Evolutionary conservation across 2,113 vertebrate species (phyloP), one percentile per base, ranked within the genome.

Genomic region (Cebidichthys violaceus): DNA sequence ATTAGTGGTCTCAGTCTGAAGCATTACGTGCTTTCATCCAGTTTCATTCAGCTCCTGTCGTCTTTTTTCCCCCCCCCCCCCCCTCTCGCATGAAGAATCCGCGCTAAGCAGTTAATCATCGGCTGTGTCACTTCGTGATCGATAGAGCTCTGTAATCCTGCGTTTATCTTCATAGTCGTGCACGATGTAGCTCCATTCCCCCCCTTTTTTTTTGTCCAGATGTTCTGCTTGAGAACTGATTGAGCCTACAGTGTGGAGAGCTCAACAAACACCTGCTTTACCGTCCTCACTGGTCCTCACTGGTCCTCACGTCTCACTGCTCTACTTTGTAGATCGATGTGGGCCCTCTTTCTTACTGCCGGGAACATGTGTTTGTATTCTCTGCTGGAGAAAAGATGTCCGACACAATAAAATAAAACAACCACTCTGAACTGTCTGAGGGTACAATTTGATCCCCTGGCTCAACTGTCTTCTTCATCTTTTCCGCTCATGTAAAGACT

Each of bases 21-120:
- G 84, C 73, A 75, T 71, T 24, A 68, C 39, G n/a, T 33, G 24
- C 10, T 18, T 31, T 14, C 7, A 20, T 50, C 14, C 20, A 55
- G n/a, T 45, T 35, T 69, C 45, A 39, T 66, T 33, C 11, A 22
- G 6, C 29, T 39, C 65, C 8, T 65, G 31, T 54, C 27, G 15
- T 45, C 61, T 6, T 7, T 5, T 61, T 75, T 65, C 9, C 50
- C n/a, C n/a, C n/a, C n/a, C n/a, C n/a, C n/a, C n/a, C n/a, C n/a
- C n/a, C n/a, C n/a, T n/a, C n/a, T 85, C 75, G 15, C 27, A 39
- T 1, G 0, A 65, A 24, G 17, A 50, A 45, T 79, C 79, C 45
- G 61, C 41, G 39, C 65, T 14, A 22, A 29, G 33, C 31, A 45
- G 41, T 39, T 39, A 20, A 59, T 68, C 35, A 59, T 70, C 7